These are phyloP conservation scores for Leptobrachium ailaonicum DNA, from an alignment of 2,113 vertebrate genomes.

Conservation along the genomic window DNA sequence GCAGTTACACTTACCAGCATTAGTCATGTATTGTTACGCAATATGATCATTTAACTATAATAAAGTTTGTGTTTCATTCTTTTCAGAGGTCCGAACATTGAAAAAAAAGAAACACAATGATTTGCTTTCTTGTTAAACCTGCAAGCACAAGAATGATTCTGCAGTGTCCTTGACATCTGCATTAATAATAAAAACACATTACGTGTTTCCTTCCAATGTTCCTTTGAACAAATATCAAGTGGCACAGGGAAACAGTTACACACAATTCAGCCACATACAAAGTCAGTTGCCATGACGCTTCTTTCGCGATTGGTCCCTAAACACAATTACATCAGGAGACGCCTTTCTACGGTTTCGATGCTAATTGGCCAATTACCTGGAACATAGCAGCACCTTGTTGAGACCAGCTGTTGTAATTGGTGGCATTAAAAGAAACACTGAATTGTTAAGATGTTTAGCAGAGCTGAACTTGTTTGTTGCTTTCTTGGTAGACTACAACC, in stretches of 20 bases:
- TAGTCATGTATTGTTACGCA: too few relatives aligned
- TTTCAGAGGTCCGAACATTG: neutral
- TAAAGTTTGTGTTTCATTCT: neutral
- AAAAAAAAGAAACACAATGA: neutral
- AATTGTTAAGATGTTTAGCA: conserved; percentile 43
- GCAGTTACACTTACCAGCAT: too few relatives aligned
- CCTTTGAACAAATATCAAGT: conserved; percentile 48
- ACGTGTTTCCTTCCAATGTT: conserved; percentile 38
- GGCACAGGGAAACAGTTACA: conserved; percentile 24
- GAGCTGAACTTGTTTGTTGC: conserved; percentile 34
- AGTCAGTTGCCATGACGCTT: conserved; percentile 46
- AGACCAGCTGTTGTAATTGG: conserved; percentile 45
- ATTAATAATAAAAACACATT: conserved; percentile 46
- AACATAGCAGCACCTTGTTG: conserved; percentile 48
- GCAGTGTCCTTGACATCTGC: conserved; percentile 43
- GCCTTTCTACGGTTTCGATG: conserved; percentile 30
- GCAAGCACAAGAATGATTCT: conserved; percentile 11
- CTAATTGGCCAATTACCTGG: conserved; percentile 49
- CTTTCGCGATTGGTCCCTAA: conserved; percentile 37
- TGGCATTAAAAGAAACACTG: conserved; percentile 43
- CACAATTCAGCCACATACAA: conserved; percentile 35
- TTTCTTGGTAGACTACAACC: neutral
- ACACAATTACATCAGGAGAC: conserved; percentile 44
- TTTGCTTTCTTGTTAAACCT: conserved; percentile 1
- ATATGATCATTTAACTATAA: neutral